Evolutionary conservation across 2,797 vertebrate genomes (phyloP).

Genomic region (Menidia menidia): DNA sequence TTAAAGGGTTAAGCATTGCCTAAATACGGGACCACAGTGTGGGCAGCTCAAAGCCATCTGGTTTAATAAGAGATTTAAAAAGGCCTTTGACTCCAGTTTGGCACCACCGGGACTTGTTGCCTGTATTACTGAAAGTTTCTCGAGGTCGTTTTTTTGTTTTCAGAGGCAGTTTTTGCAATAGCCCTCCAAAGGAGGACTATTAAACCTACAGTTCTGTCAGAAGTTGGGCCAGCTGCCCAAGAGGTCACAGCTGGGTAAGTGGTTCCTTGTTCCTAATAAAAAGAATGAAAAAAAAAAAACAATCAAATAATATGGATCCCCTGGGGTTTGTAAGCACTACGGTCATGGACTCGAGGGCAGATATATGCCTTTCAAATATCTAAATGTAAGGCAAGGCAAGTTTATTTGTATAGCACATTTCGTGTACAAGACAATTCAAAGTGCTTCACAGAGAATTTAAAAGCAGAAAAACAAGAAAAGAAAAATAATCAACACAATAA

Average conservation of each 20-base stretch:
- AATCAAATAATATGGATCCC: conserved; percentile 74
- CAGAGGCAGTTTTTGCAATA: conserved; percentile 41
- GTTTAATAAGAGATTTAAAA: conserved; percentile 7
- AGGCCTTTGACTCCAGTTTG: conserved; percentile 13
- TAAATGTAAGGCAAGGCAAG: too few species aligned
- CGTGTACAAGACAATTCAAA: too few species aligned
- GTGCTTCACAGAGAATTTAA: too few species aligned
- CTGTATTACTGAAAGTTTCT: conserved; percentile 34
- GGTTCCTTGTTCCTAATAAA: conserved; percentile 78
- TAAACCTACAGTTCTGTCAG: conserved; percentile 59
- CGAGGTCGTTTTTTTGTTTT: conserved; percentile 37
- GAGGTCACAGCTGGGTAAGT: conserved; percentile 72
- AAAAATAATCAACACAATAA: too few species aligned
- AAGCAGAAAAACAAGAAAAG: too few species aligned
- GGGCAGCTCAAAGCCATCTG: conserved; percentile 21
- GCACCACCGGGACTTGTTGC: conserved; percentile 41
- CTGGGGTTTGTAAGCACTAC: conserved; percentile 58
- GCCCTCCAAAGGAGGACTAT: conserved; percentile 33
- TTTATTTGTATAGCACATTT: too few species aligned
- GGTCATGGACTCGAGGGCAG: conserved; percentile 63
- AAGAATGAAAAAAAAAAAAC: too few species aligned
- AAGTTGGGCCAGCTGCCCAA: conserved; percentile 71
- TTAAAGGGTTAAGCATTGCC: background rate
- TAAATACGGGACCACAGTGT: conserved; percentile 14
- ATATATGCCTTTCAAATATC: conserved; percentile 60